Base-by-base conservation (phyloP, 2,888 invertebrate genomes). In the Sarcophaga caerulescens region DNA sequence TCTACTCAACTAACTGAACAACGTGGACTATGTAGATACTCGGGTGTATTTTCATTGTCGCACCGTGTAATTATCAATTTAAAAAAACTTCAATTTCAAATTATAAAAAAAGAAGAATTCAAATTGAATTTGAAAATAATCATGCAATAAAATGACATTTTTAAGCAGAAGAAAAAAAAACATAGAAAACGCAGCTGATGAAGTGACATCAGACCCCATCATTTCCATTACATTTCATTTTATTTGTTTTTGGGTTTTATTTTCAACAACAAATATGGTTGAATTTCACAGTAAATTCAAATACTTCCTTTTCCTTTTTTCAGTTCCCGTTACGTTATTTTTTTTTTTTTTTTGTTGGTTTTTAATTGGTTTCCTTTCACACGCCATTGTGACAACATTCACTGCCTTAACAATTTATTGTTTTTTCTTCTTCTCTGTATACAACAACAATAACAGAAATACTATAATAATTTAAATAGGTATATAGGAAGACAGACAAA, bases 331-430 rank as follows among this genome's bases (percentile, higher is more conserved):
- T 47, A 2, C 12, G 4, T 47, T n/a, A n/a, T n/a, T n/a, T n/a
- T n/a, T n/a, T n/a, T 52, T 52, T 17, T 17, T 52, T 12, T 63
- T 21, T 25, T 25, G 63, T 11, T 25, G 11, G 63, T n/a, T 81
- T 85, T 75, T 82, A 85, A 84, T 87, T 84, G 85, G 81, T 69
- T 87, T 88, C 81, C 87, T 87, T 88, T 88, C 88, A 84, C 88
- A 88, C 87, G 87, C 86, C 86, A 88, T 88, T 87, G 85, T 84
- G 74, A 70, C 82, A 85, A 80, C 84, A 57, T 86, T 83, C 83
- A 86, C 74, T 86, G 81, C 84, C 75, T 86, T 60, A 81, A 65
- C 81, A 86, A 86, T 86, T 84, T 82, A 76, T 81, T 75, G 52
- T 60, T 74, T 84, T 52, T 76, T 76, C 69, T 79, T 78, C 71